Evolutionary conservation across 2,888 invertebrate species (phyloP).

Genomic region (Gnatocerus cornutus): DNA sequence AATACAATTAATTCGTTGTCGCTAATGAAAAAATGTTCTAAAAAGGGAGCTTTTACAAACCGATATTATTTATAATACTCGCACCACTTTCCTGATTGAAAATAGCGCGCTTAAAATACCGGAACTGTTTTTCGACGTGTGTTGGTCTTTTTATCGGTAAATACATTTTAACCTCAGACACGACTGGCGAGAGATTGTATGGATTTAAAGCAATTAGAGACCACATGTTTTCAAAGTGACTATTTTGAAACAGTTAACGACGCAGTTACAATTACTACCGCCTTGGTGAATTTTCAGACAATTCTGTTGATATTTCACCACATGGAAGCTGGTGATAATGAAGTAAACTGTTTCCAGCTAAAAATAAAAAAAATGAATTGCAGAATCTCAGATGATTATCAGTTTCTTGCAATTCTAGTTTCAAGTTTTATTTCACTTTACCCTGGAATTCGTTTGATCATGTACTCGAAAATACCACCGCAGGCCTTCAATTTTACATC

Average conservation of each 20-base stretch:
- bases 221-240: slow-evolving; percentile 1
- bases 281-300: not conserved
- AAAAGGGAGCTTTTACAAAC: slow-evolving; percentile 4
- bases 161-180: not conserved
- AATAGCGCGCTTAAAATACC: slow-evolving; percentile 9
- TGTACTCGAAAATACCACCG: no score
- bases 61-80: slow-evolving; percentile 20
- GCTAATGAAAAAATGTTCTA: not conserved
- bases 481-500: no score
- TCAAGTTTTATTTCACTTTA: no score
- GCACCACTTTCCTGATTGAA: slow-evolving; percentile 19
- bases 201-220: slow-evolving; percentile 1
- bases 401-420: no score
- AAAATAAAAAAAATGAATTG: no score
- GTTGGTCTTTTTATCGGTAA: not conserved
- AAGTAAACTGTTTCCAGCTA: no score
- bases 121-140: not conserved
- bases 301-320: no score
- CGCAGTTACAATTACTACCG: not conserved
- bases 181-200: not conserved
- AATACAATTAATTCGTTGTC: slow-evolving; percentile 12
- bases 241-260: not conserved
- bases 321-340: no score
- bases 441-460: no score
- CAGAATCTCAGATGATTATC: no score